Evolutionary conservation across 2,113 vertebrate species (phyloP).

Genomic region (Colossoma macropomum): DNA sequence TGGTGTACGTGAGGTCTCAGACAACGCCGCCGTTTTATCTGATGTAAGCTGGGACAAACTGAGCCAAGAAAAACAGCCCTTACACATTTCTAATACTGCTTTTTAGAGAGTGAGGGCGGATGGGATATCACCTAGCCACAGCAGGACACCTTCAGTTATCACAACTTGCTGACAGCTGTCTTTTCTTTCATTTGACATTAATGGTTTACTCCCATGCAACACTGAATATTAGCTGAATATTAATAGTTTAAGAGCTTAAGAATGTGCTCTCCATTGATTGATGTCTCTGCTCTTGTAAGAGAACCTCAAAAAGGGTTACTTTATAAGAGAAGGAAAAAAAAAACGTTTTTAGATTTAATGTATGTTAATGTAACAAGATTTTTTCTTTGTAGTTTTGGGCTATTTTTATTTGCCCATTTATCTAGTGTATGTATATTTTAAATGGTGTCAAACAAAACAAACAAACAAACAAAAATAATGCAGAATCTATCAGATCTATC

Average conservation of each 20-base stretch:
- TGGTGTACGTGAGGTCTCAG: constrained; percentile 41
- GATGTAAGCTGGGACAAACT: constrained; percentile 45
- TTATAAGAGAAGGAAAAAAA: neutral
- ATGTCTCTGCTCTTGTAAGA: neutral
- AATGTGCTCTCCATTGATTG: neutral
- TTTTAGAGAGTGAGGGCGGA: constrained; percentile 41
- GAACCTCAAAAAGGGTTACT: neutral
- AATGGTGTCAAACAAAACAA: too few species aligned
- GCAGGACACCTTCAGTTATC: constrained; percentile 21
- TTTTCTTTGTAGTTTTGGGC: neutral
- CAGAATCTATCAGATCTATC: too few species aligned
- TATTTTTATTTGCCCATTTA: neutral
- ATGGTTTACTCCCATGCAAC: neutral
- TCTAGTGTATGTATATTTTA: too few species aligned
- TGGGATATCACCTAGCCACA: constrained; percentile 54
- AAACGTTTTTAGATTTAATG: neutral
- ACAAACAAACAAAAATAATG: too few species aligned
- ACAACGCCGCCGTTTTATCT: constrained; percentile 48
- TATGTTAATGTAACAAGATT: too few species aligned
- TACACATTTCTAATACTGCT: constrained; percentile 56
- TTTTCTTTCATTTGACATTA: constrained; percentile 18
- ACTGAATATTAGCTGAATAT: neutral
- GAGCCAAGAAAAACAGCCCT: constrained; percentile 58
- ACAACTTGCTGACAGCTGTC: constrained; percentile 30
- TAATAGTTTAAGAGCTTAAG: neutral